Base-by-base conservation (phyloP, 2,797 vertebrate species). In the Halcyon badia region DNA sequence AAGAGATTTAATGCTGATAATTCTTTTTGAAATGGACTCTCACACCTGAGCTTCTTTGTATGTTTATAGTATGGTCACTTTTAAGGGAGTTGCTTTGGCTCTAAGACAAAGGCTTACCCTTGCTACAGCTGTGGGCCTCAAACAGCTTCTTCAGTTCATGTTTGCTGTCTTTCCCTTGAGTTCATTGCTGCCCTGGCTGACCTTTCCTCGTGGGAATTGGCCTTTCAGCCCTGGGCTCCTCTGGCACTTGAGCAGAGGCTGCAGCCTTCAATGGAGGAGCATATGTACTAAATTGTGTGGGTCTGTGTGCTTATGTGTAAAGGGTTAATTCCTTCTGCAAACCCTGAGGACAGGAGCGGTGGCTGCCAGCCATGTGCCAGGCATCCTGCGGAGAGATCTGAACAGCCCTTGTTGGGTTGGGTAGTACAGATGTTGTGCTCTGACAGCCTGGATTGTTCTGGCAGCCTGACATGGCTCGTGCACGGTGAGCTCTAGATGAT, bases 401-500 rank as follows among this genome's bases (percentile, higher is more conserved):
- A 73, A 3, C 18, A 46, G 62, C 54, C 49, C 3, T 16, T 20
- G 30, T 46, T 54, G 8, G 15, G 3, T 37, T 0, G 0, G 8
- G 4, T 37, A 0, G 0, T 5, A 4, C 0, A 0, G 37, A 5
- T 35, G 30, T 10, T 61, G 39, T 39, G 9, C 56, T 68, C n/a
- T 78, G 37, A 5, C 35, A 61, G 62, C 7, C 8, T 1, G 0
- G 2, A 37, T 30, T 68, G 69, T 37, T 61, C 44, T 54, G 46
- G 22, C 44, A 65, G 35, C 62, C 57, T n/a, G 58, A 25, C 37
- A 21, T 0, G 0, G n/a, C 39, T 35, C 52, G 24, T 24, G 6
- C 0, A 0, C 39, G 51, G 10, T 41, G 58, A 68, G 41, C 31
- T 84, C 66, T 54, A 73, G 28, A 13, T 62, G 21, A 30, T 26